These are phyloP conservation scores for Nycticebus coucang DNA, from an alignment of 2,113 vertebrate species.

Conservation along the genomic window DNA sequence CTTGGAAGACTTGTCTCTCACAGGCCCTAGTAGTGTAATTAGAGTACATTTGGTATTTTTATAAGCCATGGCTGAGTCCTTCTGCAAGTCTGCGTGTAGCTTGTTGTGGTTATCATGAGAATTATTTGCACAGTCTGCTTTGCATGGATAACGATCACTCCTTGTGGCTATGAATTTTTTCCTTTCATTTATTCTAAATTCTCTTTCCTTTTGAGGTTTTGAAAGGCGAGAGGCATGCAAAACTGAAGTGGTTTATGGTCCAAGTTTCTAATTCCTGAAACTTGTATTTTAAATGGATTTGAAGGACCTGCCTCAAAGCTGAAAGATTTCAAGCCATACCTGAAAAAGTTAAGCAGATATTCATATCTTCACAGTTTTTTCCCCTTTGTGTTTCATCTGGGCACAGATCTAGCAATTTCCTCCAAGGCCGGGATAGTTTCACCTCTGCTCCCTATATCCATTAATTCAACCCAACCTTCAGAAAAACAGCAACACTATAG, in stretches of 20 bases:
- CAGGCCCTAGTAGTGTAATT: neutral
- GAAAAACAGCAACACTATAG: neutral
- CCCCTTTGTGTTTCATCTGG: neutral
- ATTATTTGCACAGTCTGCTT: neutral
- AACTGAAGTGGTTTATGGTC: constrained; percentile 19
- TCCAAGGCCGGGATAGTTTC: neutral
- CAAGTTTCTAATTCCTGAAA: neutral
- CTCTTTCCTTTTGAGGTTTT: neutral
- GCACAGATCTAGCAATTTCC: neutral
- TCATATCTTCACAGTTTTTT: neutral
- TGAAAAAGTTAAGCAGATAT: neutral
- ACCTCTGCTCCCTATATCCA: neutral
- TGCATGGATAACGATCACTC: neutral
- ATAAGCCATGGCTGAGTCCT: neutral
- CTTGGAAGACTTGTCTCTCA: neutral
- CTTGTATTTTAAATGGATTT: neutral
- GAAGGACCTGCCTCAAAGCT: neutral
- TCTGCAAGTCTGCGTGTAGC: neutral
- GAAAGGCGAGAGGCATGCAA: neutral
- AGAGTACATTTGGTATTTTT: neutral
- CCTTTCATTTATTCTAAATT: constrained; percentile 31
- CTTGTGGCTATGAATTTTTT: neutral
- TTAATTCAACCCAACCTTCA: neutral
- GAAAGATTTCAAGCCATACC: neutral
- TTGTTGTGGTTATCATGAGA: neutral